These are phyloP conservation scores for Chironomus riparius DNA, from an alignment of 2,888 invertebrate genomes.

Conservation along the genomic window DNA sequence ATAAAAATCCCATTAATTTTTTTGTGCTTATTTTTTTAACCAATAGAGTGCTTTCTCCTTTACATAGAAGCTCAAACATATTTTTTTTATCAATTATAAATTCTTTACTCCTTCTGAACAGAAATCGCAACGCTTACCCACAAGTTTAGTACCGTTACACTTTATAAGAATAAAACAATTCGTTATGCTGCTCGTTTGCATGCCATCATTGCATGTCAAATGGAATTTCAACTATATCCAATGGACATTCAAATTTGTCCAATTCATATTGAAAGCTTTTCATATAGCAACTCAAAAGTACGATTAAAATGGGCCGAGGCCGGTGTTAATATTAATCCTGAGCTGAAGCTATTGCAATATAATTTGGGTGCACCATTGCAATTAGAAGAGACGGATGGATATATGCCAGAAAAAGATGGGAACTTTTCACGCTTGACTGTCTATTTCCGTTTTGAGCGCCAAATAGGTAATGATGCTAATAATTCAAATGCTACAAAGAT, in stretches of 20 bases:
- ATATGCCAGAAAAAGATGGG: conserved; percentile 70
- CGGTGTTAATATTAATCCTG: conserved; percentile 69
- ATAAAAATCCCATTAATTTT: background rate
- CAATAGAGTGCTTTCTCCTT: background rate
- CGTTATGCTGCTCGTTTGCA: conserved; percentile 63
- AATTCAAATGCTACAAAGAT: background rate
- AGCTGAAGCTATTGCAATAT: conserved; percentile 69
- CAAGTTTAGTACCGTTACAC: conserved; percentile 70
- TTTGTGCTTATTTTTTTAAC: background rate
- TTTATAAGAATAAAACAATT: conserved; percentile 72
- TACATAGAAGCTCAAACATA: background rate
- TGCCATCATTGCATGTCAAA: conserved; percentile 76
- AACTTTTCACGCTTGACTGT: conserved; percentile 71
- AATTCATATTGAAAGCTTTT: conserved; percentile 76
- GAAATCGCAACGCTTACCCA: conserved; percentile 73
- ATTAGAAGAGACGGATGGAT: conserved; percentile 61
- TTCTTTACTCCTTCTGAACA: conserved; percentile 36
- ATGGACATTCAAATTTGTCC: conserved; percentile 81
- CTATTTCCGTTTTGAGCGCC: conserved; percentile 70
- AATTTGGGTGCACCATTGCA: conserved; percentile 64
- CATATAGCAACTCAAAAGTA: conserved; percentile 68
- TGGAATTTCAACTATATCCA: conserved; percentile 79
- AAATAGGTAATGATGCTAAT: conserved; percentile 50
- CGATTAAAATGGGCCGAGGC: conserved; percentile 64
- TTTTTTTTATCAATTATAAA: background rate